Base-by-base conservation (phyloP, 2,888 invertebrate species). In the Ophonus ardosiacus region DNA sequence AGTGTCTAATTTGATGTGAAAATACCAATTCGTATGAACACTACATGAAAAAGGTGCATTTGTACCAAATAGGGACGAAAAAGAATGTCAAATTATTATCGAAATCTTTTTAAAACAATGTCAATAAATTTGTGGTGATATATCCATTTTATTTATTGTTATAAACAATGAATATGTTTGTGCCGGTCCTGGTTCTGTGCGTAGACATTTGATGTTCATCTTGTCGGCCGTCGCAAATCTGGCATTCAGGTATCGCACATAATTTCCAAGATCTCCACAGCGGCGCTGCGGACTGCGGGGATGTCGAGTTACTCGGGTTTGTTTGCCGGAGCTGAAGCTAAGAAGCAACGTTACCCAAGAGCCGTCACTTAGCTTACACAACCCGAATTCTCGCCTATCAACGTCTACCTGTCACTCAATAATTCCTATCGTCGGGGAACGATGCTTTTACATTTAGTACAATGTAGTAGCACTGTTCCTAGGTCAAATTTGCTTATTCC, bases 331-430 rank as follows among this genome's bases (percentile, higher is more conserved):
- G 40, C 74, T 51, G 57, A 17, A 24, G 56, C 56, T 56, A 24
- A 56, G 78, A 13, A 10, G 43, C 43, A 31, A 31, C 31, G 31
- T 31, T 31, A 31, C 31, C 31, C 21, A 0, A 57, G 56, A 74
- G 40, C 74, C 74, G 78, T 78, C 78, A 78, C 56, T 78, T 78
- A 56, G 78, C 57, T 57, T 56, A 56, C 57, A 57, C 78, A 57
- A 43, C 78, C 78, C 78, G 56, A 56, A 78, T 78, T 78, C 78
- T 18, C 78, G 56, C 56, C 57, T 78, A 78, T 78, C 78, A 78
- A 56, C 38, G 78, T 78, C 78, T 78, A 78, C 78, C 78, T 78
- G 78, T 78, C 78, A 78, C 78, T 78, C 78, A 78, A 78, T 78
- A 56, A 57, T 78, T 78, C 78, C 51, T 56, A 31, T 78, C 76